A percentile compares a stretch with the other conserved stretches of the same genome.
Evolutionary conservation across 2,888 invertebrate genomes (phyloP).

Genomic region (Artemia sinica): DNA sequence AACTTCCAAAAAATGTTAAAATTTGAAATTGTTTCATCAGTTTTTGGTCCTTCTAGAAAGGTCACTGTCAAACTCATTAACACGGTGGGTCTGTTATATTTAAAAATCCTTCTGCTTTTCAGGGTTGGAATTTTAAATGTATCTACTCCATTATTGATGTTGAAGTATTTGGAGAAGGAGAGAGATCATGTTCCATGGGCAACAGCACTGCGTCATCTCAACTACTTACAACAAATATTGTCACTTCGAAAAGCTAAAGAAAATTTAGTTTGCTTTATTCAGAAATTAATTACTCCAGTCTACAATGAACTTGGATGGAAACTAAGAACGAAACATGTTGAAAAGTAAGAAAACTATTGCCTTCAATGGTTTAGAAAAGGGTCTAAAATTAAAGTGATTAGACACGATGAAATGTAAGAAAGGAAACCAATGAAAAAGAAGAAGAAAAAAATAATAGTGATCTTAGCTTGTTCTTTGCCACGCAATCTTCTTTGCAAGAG

Average conservation of each 20-base stretch:
- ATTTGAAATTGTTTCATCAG: too few relatives aligned
- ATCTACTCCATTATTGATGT: constrained; percentile 45
- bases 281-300: constrained; percentile 41
- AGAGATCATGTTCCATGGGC: constrained; percentile 69
- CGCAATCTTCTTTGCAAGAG: too few relatives aligned
- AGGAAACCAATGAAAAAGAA: too few relatives aligned
- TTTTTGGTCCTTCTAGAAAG: too few relatives aligned
- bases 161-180: constrained; percentile 48
- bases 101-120: constrained; percentile 27
- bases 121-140: constrained; percentile 47
- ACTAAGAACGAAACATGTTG: constrained; percentile 44
- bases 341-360: constrained; percentile 36
- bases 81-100: background rate
- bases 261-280: constrained; percentile 30
- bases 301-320: constrained; percentile 45
- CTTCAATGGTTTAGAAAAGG: too few relatives aligned
- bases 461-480: too few relatives aligned
- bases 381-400: too few relatives aligned
- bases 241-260: constrained; percentile 17
- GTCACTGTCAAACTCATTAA: too few relatives aligned
- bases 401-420: too few relatives aligned
- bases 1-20: too few relatives aligned
- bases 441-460: too few relatives aligned
- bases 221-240: constrained; percentile 51
- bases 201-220: constrained; percentile 53